Conservation (phyloP, 2,113 vertebrate species). For the Shinisaurus crocodilurus region DNA sequence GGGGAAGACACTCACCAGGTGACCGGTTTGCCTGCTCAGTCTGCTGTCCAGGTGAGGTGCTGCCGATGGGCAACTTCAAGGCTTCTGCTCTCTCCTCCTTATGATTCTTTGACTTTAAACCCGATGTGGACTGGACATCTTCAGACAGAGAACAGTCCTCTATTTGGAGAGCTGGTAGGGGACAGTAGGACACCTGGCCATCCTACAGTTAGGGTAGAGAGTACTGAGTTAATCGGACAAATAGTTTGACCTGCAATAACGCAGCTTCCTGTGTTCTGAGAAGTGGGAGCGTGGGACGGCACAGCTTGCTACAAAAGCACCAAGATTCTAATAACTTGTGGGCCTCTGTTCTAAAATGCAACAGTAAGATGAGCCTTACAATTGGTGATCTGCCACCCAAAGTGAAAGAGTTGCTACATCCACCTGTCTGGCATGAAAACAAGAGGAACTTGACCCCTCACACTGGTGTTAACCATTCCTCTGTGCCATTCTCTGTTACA, state of each 20-base stretch:
- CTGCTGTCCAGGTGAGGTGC: too few species aligned
- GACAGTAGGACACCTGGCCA: too few species aligned
- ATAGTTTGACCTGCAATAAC: neutral
- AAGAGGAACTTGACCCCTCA: neutral
- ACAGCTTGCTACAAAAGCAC: neutral
- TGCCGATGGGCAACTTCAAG: too few species aligned
- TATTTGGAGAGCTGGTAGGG: too few species aligned
- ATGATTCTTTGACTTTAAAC: too few species aligned
- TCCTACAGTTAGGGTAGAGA: neutral
- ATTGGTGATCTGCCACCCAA: neutral
- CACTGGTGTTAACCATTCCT: neutral
- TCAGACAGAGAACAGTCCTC: too few species aligned
- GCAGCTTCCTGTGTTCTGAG: neutral
- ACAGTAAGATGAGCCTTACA: neutral
- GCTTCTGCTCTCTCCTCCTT: too few species aligned
- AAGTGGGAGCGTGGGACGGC: neutral
- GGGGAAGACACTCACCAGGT: too few species aligned
- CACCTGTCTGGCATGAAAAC: neutral
- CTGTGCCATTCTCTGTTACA: neutral
- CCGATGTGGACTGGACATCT: too few species aligned
- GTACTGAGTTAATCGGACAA: neutral
- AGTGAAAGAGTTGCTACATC: neutral
- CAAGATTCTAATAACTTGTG: neutral
- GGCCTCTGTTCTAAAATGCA: neutral
- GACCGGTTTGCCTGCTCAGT: too few species aligned